These are phyloP conservation scores for Helleia helle DNA, from an alignment of 2,888 invertebrate species.

Conservation along the genomic window DNA sequence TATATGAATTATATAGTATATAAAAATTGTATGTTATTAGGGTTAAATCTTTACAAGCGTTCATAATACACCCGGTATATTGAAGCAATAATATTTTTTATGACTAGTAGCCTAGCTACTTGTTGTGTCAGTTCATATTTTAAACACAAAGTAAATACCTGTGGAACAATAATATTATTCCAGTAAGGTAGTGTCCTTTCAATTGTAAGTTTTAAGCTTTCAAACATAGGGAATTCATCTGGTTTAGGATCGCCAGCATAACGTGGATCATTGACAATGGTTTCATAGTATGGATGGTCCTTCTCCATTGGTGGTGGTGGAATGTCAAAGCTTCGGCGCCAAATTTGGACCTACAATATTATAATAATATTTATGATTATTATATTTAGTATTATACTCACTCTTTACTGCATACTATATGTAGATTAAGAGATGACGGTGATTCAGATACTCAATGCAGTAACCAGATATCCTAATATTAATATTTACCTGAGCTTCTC, in stretches of 20 bases:
- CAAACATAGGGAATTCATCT: constrained; percentile 86
- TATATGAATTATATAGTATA: too few species aligned
- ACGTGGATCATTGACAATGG: constrained; percentile 83
- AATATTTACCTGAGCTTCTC: constrained; percentile 80
- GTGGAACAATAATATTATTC: constrained; percentile 86
- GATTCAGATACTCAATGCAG: too few species aligned
- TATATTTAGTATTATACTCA: not conserved
- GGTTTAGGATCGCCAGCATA: constrained; percentile 81
- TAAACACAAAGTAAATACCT: constrained; percentile 40
- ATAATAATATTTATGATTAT: not conserved
- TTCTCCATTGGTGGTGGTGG: constrained; percentile 87
- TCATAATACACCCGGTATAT: too few species aligned
- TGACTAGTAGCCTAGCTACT: not conserved
- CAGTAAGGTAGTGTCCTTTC: constrained; percentile 89
- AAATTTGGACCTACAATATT: constrained; percentile 83
- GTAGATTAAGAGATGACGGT: too few species aligned
- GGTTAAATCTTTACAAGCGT: too few species aligned
- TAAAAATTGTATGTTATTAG: too few species aligned
- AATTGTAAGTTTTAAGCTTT: constrained; percentile 88
- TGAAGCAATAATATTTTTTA: too few species aligned
- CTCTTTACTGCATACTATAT: too few species aligned
- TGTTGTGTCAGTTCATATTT: not conserved
- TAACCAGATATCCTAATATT: too few species aligned
- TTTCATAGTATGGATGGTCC: constrained; percentile 82
- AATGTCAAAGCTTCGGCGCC: constrained; percentile 88